These are phyloP conservation scores for Alectoris magna DNA, from an alignment of 2,797 vertebrate species.

Conservation along the genomic window DNA sequence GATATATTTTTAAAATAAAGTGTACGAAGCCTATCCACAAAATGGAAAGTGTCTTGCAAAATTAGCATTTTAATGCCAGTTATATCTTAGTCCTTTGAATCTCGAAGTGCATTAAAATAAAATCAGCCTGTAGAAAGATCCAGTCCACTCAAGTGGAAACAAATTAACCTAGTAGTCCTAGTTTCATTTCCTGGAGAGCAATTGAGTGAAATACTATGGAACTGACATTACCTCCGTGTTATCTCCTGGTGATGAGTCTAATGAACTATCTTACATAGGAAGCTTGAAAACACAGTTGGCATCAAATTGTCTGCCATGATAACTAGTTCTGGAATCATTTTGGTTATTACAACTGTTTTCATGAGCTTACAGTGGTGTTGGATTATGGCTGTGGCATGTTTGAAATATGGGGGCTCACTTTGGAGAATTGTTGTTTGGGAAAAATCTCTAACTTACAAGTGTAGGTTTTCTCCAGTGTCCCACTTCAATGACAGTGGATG, in stretches of 20 bases:
- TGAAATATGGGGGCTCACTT: background rate
- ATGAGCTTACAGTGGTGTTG: background rate
- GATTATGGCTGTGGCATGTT: background rate
- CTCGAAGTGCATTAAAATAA: slow-evolving; percentile 48
- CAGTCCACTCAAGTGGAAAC: slow-evolving; percentile 28
- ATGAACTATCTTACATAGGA: slow-evolving; percentile 34
- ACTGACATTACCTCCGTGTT: slow-evolving; percentile 7
- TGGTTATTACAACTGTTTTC: background rate
- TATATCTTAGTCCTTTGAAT: slow-evolving; percentile 43
- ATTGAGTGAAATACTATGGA: slow-evolving; percentile 30
- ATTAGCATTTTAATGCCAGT: background rate
- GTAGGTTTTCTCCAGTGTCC: background rate
- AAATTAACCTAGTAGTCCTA: slow-evolving; percentile 63
- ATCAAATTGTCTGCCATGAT: background rate
- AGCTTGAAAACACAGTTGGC: slow-evolving; percentile 16
- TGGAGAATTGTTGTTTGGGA: slow-evolving; percentile 43
- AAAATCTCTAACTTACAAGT: slow-evolving; percentile 38
- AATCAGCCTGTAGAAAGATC: slow-evolving; percentile 50
- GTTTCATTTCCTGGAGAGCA: slow-evolving; percentile 21
- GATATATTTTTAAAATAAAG: background rate
- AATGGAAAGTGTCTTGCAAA: background rate
- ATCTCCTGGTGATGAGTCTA: slow-evolving; percentile 45
- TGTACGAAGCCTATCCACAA: background rate
- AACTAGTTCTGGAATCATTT: slow-evolving; percentile 20
- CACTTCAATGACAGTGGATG: background rate